Base-by-base conservation (phyloP, 2,888 invertebrate genomes). In the Pheosia gnoma region DNA sequence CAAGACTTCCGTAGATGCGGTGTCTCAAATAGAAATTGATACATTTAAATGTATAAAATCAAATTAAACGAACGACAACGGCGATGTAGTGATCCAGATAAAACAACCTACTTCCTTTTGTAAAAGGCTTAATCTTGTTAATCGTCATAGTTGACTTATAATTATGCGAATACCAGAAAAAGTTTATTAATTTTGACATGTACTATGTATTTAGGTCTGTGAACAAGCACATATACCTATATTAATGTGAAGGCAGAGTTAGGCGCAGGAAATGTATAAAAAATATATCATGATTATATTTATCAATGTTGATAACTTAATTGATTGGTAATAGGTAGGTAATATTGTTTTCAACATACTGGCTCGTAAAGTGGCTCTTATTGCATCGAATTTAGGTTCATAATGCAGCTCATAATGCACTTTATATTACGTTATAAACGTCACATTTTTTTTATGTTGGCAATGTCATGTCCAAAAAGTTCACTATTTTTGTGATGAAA, bases 1-100 rank as follows among this genome's bases (percentile, higher is more conserved):
- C 83, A 72, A 70, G 68, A 84, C 83, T 84, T 86, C 85, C 86
- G 84, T 63, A 67, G 45, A 58, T 58, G 66, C 66, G 59, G 65
- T 68, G 54, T 65, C 69, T 71, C 72, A 64, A 71, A 64, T 63
- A 66, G 66, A 76, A 71, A 73, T 74, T 77, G 70, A 78, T 61
- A 71, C 70, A 72, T 72, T 72, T 71, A 69, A 68, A 72, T 64
- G 67, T 74, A 73, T 70, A 70, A 75, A 76, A 70, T 74, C 70
- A 68, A 70, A 68, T 57, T 63, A 62, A 70, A 72, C 65, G 64
- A 77, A 69, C 66, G 68, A 75, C 71, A 68, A 72, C 52, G 9
- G 7, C 9, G 74, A 71, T 68, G 63, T 37, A 72, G 67, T 77
- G 75, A 68, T 73, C 74, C 66, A 76, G 77, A 78, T 79, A 66